Base-by-base conservation (phyloP, 2,113 vertebrate genomes). In the Harpagus bidentatus region DNA sequence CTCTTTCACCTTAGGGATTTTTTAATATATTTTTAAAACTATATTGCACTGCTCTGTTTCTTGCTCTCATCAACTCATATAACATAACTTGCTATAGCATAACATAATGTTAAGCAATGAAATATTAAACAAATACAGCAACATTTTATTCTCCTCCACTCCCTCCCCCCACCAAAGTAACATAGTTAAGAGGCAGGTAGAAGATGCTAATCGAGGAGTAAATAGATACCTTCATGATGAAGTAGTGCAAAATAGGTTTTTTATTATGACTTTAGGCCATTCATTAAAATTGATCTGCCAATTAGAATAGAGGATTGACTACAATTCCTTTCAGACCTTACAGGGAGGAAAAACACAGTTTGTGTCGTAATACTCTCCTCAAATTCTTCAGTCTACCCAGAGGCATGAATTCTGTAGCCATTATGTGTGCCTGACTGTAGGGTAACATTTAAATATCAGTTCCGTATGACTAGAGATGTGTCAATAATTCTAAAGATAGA, bases 211-310 rank as follows among this genome's bases (percentile, higher is more conserved):
- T 93, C 70, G 76, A 40, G 36, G 42, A 93, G 58, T 72, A 90
- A 93, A 93, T 84, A 90, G 82, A 72, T 76, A 74, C 34, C 29
- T 95, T 42, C n/a, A 55, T 82, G 82, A 93, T 70, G 84, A 91
- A 91, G 45, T 87, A 69, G 90, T 97, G 82, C 36, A 93, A 97
- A 97, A 95, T 70, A 92, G 25, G 7, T 45, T 42, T 50, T 94
- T 90, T 96, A 74, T 86, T 95, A 92, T 48, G 20, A 95, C 52
- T 97, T 89, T 78, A 93, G 88, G 70, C 88, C 86, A 91, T 97
- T 96, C 85, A 96, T 97, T 98, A 97, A 97, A 97, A 98, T 76
- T 93, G 92, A 96, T 97, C 88, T 97, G 90, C 70, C 80, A 82
- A 63, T 93, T 97, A 96, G 94, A 97, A 93, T 84, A 43, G 74